Base-by-base conservation (phyloP, 92 coral and sea anemone species). In the Parazoanthus atlanticus region DNA sequence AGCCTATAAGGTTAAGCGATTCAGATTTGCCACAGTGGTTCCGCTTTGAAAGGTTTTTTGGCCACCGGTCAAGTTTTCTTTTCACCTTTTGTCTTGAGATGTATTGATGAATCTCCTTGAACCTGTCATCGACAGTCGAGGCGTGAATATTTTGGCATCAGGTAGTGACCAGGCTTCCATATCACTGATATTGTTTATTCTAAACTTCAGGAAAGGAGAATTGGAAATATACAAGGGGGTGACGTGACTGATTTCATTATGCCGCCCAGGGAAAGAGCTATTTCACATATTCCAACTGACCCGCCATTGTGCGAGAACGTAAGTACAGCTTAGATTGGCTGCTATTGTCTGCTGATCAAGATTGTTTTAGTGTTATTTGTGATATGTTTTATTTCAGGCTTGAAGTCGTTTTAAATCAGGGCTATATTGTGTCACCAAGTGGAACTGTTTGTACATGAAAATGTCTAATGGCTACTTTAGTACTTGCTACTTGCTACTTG, bases 241-340 rank as follows among this genome's bases (percentile, higher is more conserved):
- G 88, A 91, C 64, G 86, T 66, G 71, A 90, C 92, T 36, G 96
- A 95, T 75, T 93, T 90, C 79, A 88, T 88, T 2, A 95, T 95
- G 96, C 94, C 96, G 5, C 89, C 96, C 7, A 88, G 98, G 26
- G 98, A 95, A 41, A 93, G 94, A 75, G 93, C 98, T 0, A 87
- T 95, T 49, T 90, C 96, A 46, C 99, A 97, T 74, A 79, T 94
- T 2, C 93, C 98, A 2, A 87, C 98, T 43, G 99, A 97, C 80
- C 93, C 99, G 30, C 95, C 98, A n/a, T 77, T 97, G 78, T 97
- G 99, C 82, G 96, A 92, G 82, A 93, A 91, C 83, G 99, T 97
- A 88, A 91, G 96, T 94, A 74, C 2, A 16, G 41, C 25, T 74
- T 74, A 64, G 61, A 82, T 15, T 34, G 58, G 10, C 61, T 47